Evolutionary conservation across 2,888 invertebrate genomes (phyloP).

Genomic region (Gibbula magus): DNA sequence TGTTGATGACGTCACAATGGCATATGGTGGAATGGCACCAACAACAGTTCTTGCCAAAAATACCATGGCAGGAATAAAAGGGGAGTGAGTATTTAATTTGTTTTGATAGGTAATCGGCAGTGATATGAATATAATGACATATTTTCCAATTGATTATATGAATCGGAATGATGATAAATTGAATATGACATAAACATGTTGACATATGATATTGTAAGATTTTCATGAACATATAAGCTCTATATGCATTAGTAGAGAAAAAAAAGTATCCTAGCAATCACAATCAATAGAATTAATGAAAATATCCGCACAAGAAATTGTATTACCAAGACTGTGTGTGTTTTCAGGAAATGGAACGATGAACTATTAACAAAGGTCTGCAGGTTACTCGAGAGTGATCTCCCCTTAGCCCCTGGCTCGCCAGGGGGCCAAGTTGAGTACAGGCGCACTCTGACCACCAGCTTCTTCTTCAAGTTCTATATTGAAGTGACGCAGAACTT

Average conservation of each 20-base stretch:
- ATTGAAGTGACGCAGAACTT: conserved; percentile 33
- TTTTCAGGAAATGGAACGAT: conserved; percentile 80
- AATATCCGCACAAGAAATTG: too few species aligned
- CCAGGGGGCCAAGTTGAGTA: conserved; percentile 91
- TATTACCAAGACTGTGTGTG: too few species aligned
- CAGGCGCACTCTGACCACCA: conserved; percentile 84
- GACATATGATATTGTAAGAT: too few species aligned
- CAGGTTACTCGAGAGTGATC: conserved; percentile 81
- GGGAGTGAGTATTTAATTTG: conserved; percentile 60
- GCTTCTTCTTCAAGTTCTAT: conserved; percentile 79
- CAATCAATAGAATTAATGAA: too few species aligned
- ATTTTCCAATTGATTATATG: too few species aligned
- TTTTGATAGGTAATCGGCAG: too few species aligned
- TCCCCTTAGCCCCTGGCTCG: conserved; percentile 84
- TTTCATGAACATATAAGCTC: too few species aligned
- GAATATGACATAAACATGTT: too few species aligned
- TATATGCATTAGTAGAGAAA: too few species aligned
- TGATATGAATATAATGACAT: too few species aligned
- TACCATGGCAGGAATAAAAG: conserved; percentile 79
- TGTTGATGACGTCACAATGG: conserved; percentile 81
- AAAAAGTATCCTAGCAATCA: too few species aligned
- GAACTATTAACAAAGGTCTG: conserved; percentile 80
- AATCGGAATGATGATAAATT: too few species aligned
- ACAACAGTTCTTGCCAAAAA: conserved; percentile 85
- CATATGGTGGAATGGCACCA: conserved; percentile 96